Evolutionary conservation across 2,888 invertebrate genomes (phyloP), one percentile per base, ranked within the genome.

Genomic region (Toxonevra muliebris): DNA sequence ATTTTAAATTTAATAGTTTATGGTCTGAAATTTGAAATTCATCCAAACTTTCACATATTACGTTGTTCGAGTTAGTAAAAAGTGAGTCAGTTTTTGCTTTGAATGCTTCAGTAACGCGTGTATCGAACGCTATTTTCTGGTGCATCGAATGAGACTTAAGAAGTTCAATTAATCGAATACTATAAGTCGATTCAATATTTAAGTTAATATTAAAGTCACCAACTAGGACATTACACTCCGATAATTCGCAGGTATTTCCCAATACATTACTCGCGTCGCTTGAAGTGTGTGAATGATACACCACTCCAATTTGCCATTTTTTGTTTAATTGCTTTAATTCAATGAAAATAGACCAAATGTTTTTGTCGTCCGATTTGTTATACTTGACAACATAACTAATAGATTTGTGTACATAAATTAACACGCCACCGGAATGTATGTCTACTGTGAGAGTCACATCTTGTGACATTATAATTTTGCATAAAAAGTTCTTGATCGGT

Each of bases 51-150:
- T 53, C 53, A 62, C 62, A 42, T 10, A 54, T 9, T 15, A 62
- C 15, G 42, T 62, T 42, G 42, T 40, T 42, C 4, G 54, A 19
- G 30, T 62, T 62, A 4, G 53, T 19, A 52, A 62, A 62, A n/a
- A 53, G 53, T 40, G 53, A 62, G 42, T 62, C 62, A 15, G 53
- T 62, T 62, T 62, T 62, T 54, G 62, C 42, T 53, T 52, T 42
- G 1, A 48, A 61, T 45, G 19, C 1, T 10, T 41, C 40, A 7
- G 62, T 62, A 41, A 54, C 53, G n/a, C 62, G 62, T 15, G 54
- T 62, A 41, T 53, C 62, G 53, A 62, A 62, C 41, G 53, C 17
- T 13, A 62, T 19, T 52, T 60, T 60, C 13, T 60, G 45, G 19
- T 48, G 1, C 60, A 60, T 60, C n/a, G 45, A 41, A 30, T 60